These are phyloP conservation scores for Prorops nasuta DNA, from an alignment of 1,140 invertebrate species.

Conservation along the genomic window DNA sequence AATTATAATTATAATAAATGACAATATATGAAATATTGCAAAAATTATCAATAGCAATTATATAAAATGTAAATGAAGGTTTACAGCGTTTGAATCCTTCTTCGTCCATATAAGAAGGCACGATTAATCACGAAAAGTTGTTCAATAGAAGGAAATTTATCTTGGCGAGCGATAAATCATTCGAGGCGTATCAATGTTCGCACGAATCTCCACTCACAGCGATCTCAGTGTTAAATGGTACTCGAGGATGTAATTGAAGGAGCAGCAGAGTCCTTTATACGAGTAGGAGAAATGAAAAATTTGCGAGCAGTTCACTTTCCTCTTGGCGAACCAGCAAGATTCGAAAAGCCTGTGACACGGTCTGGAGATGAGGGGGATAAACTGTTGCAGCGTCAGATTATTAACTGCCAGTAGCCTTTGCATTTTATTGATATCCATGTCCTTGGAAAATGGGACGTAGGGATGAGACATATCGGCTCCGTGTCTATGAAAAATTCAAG, in stretches of 20 bases:
- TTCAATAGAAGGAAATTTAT: neutral
- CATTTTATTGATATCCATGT: neutral
- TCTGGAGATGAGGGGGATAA: constrained; percentile 11
- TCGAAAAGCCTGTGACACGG: constrained; percentile 22
- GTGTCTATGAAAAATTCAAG: constrained; percentile 11
- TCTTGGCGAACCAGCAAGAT: constrained; percentile 12
- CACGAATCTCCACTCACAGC: too few species aligned
- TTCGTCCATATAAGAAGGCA: neutral
- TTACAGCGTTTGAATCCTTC: too few species aligned
- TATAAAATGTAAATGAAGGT: too few species aligned
- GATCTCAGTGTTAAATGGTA: too few species aligned
- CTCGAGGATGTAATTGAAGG: constrained; percentile 28
- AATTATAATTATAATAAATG: too few species aligned
- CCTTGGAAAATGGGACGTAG: neutral
- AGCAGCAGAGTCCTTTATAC: constrained; percentile 23
- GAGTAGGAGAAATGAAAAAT: constrained; percentile 10
- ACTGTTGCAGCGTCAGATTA: constrained; percentile 3
- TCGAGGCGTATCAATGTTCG: too few species aligned
- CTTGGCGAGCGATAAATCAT: too few species aligned
- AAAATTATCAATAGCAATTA: too few species aligned
- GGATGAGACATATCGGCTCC: neutral
- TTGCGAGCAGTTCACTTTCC: constrained; percentile 13
- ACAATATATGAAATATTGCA: too few species aligned
- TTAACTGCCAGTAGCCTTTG: constrained; percentile 9
- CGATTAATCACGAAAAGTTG: neutral